Evolutionary conservation across 1,140 invertebrate genomes (phyloP), one percentile per base, ranked within the genome.

Genomic region (Kradibia gibbosae): DNA sequence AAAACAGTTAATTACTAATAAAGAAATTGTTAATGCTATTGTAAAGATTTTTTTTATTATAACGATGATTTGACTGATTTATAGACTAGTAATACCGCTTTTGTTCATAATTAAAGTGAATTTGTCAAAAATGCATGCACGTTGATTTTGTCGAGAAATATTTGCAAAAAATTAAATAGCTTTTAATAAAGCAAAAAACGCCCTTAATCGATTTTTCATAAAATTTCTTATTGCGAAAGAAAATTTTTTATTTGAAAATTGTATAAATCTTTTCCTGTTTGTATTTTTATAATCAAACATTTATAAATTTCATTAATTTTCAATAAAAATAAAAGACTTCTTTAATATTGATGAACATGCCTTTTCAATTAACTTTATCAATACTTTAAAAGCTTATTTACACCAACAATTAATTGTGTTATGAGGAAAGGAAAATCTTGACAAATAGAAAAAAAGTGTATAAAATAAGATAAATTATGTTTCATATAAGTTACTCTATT

Each of bases 231-330:
- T 17, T 48, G 17, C 17, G 17, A 57, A 39, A 81, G 39, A 65
- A 42, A 36, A 34, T 7, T 75, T 67, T 28, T 74, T 13, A 75
- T 75, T 53, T 15, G 5, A 65, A 36, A 80, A 48, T 31, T 48
- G 62, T 80, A 74, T 74, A 80, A 62, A 45, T 60, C 36, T 65
- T 62, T 65, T 50, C 57, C 71, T 25, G 48, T 81, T 81, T 65
- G 70, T 80, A 80, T 74, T 80, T 75, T 81, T 70, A n/a, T 75
- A 75, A 75, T 67, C 75, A 50, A 74, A 74, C 55, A 78, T 78
- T 78, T 79, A 73, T 80, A 60, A 80, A 80, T 73, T 73, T 73
- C 67, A 72, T 80, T 80, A 0, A 62, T 60, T 73, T 62, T 73
- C 36, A 72, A 73, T 39, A 39, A 10, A 62, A 80, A 80, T 80